Base-by-base conservation (phyloP, 2,113 vertebrate species). In the Alaudala cheleensis region DNA sequence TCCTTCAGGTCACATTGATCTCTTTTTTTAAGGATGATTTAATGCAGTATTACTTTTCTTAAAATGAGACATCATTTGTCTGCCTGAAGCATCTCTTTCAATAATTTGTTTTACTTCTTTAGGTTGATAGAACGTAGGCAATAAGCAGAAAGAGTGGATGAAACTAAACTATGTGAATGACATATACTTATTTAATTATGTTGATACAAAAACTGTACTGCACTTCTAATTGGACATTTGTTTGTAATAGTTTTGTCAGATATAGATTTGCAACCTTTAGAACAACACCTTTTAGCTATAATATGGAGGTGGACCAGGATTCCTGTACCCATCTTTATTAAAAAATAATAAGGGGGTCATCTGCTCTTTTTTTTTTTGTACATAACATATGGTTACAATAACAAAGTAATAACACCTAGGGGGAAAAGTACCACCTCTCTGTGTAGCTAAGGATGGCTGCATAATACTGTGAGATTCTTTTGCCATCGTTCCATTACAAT, bases 61-160 rank as follows among this genome's bases (percentile, higher is more conserved):
- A 67, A 74, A 82, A 74, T 0, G 1, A n/a, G 33, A 14, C 1
- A 34, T 50, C 11, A 9, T 6, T 54, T 69, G 5, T 42, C 40
- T 39, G 17, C 69, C 56, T 47, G 64, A 73, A 87, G 5, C 7
- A 47, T 25, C 16, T 51, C 16, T 51, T 80, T 58, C 22, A 45
- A 39, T 25, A 42, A 67, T 37, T 73, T 56, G 20, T 89, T 88
- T 94, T 64, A 44, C 6, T 58, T 88, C 11, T 62, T 76, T 54
- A 26, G 47, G 3, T 42, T 80, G 29, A 12, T 47, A 60, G 16
- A 72, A 91, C 29, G 11, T 71, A 42, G 49, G 16, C 28, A 60
- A 37, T 42, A 20, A 62, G 45, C 16, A 66, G 28, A 58, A 53
- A 88, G 5, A 49, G 11, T 33, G 20, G 9, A 28, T 54, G 47